These are phyloP conservation scores for Rapana venosa DNA, from an alignment of 2,888 invertebrate genomes.

Conservation along the genomic window DNA sequence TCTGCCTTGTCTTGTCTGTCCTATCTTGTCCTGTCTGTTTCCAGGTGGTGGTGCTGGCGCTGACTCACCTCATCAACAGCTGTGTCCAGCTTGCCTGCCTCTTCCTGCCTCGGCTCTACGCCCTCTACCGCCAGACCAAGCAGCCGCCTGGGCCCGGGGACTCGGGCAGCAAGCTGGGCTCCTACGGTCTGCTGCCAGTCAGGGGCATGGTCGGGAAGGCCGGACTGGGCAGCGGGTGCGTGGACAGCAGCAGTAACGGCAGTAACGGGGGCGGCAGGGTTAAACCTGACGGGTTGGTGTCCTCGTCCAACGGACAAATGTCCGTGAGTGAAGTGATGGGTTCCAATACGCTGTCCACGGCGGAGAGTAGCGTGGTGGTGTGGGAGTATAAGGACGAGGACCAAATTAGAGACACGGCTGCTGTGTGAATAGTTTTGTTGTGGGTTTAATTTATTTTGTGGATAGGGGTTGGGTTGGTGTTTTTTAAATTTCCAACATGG, in stretches of 20 bases:
- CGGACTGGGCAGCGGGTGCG: neutral
- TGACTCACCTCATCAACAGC: conserved; percentile 64
- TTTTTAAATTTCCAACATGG: no score
- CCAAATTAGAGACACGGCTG: neutral
- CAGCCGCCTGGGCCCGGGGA: neutral
- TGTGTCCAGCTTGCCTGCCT: conserved; percentile 64
- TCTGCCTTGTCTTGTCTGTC: no score
- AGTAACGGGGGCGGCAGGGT: neutral
- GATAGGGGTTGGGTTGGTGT: no score
- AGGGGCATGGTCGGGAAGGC: neutral
- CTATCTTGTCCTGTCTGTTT: conserved; percentile 33
- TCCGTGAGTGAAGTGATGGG: conserved; percentile 28
- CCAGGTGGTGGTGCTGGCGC: conserved; percentile 59
- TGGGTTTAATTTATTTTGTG: neutral
- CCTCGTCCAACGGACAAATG: neutral
- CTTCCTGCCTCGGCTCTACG: conserved; percentile 66
- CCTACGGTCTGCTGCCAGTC: conserved; percentile 10
- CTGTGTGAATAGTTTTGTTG: neutral
- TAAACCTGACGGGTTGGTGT: neutral
- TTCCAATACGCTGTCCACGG: neutral
- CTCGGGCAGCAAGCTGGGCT: conserved; percentile 26
- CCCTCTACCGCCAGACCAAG: conserved; percentile 52
- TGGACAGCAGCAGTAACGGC: neutral
- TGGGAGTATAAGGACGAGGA: conserved; percentile 25
- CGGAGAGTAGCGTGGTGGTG: conserved; percentile 8